Percentiles rank a stretch among this genome's conserved stretches.
Evolutionary conservation across 2,888 invertebrate species (phyloP).

Genomic region (Alloplasta piceator): DNA sequence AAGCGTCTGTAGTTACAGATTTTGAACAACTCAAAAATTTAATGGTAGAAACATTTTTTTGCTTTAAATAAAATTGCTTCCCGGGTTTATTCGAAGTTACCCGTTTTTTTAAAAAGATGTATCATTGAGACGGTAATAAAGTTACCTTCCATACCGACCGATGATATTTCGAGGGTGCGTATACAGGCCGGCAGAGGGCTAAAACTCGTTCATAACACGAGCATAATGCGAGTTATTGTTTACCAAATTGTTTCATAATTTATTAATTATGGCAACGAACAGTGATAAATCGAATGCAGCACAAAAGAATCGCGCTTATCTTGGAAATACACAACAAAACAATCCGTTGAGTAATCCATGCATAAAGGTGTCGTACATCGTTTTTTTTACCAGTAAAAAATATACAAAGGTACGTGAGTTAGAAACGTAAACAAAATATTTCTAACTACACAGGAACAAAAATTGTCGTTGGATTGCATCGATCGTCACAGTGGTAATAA

Average conservation of each 20-base stretch:
- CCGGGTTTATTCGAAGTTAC: too few relatives aligned
- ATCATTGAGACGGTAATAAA: too few relatives aligned
- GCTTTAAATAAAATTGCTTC: too few relatives aligned
- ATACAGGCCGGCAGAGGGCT: too few relatives aligned
- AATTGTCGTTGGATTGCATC: constrained; percentile 89
- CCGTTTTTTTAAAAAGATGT: too few relatives aligned
- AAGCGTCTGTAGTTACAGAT: too few relatives aligned
- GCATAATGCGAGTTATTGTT: constrained; percentile 13
- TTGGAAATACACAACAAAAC: constrained; percentile 57
- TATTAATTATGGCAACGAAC: constrained; percentile 27
- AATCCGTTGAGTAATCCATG: constrained; percentile 83
- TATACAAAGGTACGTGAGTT: constrained; percentile 17
- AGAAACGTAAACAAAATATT: constrained; percentile 73
- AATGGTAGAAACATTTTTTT: too few relatives aligned
- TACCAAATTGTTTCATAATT: constrained; percentile 16
- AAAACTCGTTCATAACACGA: neutral
- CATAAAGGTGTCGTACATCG: constrained; percentile 76
- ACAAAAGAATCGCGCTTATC: constrained; percentile 43
- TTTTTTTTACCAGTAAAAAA: neutral
- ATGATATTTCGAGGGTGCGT: too few relatives aligned
- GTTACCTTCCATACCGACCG: too few relatives aligned
- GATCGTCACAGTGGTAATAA: constrained; percentile 88
- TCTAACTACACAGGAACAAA: constrained; percentile 87
- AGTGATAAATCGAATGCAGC: neutral
- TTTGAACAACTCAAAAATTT: too few relatives aligned